These are phyloP conservation scores for Drosophila prosaltans DNA, from an alignment of 1,140 invertebrate species.

Conservation along the genomic window DNA sequence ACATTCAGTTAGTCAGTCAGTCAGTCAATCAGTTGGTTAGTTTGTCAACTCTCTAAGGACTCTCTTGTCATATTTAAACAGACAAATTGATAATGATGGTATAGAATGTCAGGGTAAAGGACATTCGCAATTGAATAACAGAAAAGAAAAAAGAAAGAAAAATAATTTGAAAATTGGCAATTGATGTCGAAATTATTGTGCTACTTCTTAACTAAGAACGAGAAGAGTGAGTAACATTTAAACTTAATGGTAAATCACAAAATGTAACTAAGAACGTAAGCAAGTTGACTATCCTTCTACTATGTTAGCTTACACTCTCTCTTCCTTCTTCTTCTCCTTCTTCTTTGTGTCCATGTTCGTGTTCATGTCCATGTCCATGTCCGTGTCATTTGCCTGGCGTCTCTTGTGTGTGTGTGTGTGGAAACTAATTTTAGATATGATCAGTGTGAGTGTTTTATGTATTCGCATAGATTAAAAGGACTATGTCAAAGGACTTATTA, in stretches of 20 bases:
- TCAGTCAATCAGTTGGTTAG: slow-evolving; percentile 22
- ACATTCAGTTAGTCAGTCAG: slow-evolving; percentile 18
- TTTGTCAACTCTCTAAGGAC: neutral
- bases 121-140: neutral
- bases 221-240: slow-evolving; percentile 14
- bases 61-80: slow-evolving; percentile 23
- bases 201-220: slow-evolving; percentile 36
- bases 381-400: neutral
- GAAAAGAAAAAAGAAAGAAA: slow-evolving; percentile 42
- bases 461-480: neutral
- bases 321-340: too few relatives aligned
- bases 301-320: neutral
- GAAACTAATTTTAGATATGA: slow-evolving; percentile 54
- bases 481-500: neutral
- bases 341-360: neutral
- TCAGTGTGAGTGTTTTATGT: slow-evolving; percentile 29
- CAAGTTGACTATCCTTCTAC: neutral
- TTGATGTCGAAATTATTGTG: slow-evolving; percentile 63
- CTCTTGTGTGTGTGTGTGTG: neutral
- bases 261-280: neutral
- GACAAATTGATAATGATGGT: slow-evolving; percentile 50
- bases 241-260: slow-evolving; percentile 31
- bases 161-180: slow-evolving; percentile 58
- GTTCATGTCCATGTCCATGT: neutral
- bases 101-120: neutral